These are phyloP conservation scores for Cheilosia impressa DNA, from an alignment of 2,888 invertebrate genomes.

Conservation along the genomic window DNA sequence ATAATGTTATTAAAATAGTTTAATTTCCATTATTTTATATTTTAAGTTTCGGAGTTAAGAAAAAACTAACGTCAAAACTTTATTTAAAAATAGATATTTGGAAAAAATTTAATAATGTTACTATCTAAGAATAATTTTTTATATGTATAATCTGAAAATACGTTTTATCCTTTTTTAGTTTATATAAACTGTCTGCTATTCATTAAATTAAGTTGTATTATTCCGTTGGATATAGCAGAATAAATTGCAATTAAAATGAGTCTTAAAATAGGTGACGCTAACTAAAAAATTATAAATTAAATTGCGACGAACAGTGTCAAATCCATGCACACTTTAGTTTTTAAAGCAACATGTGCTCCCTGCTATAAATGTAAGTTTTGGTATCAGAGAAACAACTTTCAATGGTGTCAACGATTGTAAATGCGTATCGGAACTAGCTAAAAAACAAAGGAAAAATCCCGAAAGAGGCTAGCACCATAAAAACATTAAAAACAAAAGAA, in stretches of 20 bases:
- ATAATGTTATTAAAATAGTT: constrained; percentile 53
- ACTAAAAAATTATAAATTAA: too few relatives aligned
- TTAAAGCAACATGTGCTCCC: too few relatives aligned
- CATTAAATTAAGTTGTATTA: not conserved
- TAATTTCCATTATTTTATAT: not conserved
- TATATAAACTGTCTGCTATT: constrained; percentile 9
- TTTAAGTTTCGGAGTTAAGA: constrained; percentile 31
- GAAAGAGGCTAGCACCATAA: too few relatives aligned
- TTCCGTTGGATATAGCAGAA: not conserved
- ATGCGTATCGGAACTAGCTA: too few relatives aligned
- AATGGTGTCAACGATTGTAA: too few relatives aligned
- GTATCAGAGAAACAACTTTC: too few relatives aligned
- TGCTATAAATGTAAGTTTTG: too few relatives aligned
- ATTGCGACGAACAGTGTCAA: too few relatives aligned
- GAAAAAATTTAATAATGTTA: constrained; percentile 45
- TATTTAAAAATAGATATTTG: constrained; percentile 25
- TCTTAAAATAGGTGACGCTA: too few relatives aligned
- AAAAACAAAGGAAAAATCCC: too few relatives aligned
- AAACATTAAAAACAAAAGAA: too few relatives aligned
- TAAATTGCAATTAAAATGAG: not conserved
- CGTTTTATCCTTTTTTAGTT: not conserved
- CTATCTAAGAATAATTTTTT: constrained; percentile 56
- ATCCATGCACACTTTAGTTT: too few relatives aligned
- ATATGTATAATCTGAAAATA: constrained; percentile 29
- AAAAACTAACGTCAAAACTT: constrained; percentile 29